These are phyloP conservation scores for Rhinoraja longicauda DNA, from an alignment of 2,797 vertebrate genomes.

Conservation along the genomic window DNA sequence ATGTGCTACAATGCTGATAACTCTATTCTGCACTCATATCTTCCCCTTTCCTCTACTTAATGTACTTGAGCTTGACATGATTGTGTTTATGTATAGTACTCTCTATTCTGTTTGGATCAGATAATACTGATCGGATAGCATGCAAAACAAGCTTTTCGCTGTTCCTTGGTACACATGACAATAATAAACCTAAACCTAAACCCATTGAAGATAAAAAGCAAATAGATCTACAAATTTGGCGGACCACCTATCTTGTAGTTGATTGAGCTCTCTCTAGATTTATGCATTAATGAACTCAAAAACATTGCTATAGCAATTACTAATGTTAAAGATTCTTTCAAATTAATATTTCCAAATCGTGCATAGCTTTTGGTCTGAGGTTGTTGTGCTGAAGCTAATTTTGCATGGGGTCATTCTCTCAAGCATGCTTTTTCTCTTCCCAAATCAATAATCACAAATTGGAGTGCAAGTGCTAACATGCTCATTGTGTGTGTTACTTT, in stretches of 20 bases:
- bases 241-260: neutral
- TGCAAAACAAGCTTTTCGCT: too few relatives aligned
- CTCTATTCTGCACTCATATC: too few relatives aligned
- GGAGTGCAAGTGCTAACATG: neutral
- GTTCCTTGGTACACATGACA: too few relatives aligned
- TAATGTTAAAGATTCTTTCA: neutral
- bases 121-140: too few relatives aligned
- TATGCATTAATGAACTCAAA: too few relatives aligned
- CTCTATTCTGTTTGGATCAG: too few relatives aligned
- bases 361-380: neutral
- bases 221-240: neutral
- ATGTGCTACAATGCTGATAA: too few relatives aligned
- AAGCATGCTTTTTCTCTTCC: neutral
- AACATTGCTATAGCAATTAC: too few relatives aligned
- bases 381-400: neutral
- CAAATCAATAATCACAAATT: neutral
- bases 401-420: neutral
- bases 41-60: too few relatives aligned
- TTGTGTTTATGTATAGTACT: too few relatives aligned
- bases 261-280: neutral
- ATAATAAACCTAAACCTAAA: too few relatives aligned
- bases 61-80: too few relatives aligned
- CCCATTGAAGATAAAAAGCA: neutral
- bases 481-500: neutral
- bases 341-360: neutral